Evolutionary conservation across 2,888 invertebrate genomes (phyloP), one percentile per base, ranked within the genome.

Genomic region (Bellardia bayeri): DNA sequence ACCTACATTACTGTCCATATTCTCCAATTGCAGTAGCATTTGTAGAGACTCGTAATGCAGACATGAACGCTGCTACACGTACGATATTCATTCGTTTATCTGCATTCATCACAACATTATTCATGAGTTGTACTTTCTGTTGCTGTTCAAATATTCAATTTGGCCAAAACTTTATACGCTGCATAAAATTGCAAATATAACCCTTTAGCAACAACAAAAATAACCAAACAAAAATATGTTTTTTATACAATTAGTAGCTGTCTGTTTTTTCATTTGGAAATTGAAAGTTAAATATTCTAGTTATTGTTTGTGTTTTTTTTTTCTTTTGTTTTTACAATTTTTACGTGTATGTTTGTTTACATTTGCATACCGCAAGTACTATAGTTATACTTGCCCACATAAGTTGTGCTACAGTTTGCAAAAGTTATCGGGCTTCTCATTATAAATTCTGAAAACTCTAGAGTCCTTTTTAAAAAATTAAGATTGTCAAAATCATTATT

Each of bases 241-340:
- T 56, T 72, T 56, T 82, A 82, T 82, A 49, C 51, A 82, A 82
- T 82, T 82, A 75, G 71, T 61, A 58, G 51, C 40, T 54, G 37
- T 54, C 37, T 58, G 54, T 64, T 11, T 68, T 69, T 61, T 37
- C 42, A 51, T 69, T 75, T 69, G 68, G 11, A 82, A 82, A 82
- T 51, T 82, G 68, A 82, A 75, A 51, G 82, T 69, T 37, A 74
- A 75, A 61, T 61, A 0, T 61, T 56, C 40, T 13, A 56, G 23
- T 72, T 56, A 16, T 71, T 66, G 64, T 64, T 45, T 45, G 37
- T 71, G n/a, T 33, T 45, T 75, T n/a, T 8, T 42, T 42, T 42
- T 42, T 9, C 9, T 42, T 42, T 45, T 74, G 45, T 45, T n/a
- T 45, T 11, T 3, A 63, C 14, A 11, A 23, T 23, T 56, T 72